These are phyloP conservation scores for Blomia tropicalis DNA, from an alignment of 2,888 invertebrate species.

Conservation along the genomic window DNA sequence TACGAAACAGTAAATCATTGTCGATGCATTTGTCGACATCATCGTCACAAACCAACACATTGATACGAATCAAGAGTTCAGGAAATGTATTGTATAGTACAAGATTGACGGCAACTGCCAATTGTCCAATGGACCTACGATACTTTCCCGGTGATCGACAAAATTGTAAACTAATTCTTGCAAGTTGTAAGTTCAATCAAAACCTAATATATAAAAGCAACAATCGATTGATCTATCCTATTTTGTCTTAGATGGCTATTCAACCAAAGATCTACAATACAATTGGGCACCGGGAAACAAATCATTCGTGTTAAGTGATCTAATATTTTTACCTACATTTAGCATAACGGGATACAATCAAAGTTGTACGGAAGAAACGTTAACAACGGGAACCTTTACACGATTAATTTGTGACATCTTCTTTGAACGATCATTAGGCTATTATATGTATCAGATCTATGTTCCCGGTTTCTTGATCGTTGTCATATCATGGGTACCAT, in stretches of 20 bases:
- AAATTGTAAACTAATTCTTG: not conserved
- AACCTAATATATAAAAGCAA: not conserved
- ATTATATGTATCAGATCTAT: conserved; percentile 17
- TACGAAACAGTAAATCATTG: not conserved
- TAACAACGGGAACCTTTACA: not conserved
- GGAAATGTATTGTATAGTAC: conserved; percentile 5
- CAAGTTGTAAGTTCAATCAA: conserved; percentile 8
- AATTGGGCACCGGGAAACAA: not conserved
- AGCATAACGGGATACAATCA: not conserved
- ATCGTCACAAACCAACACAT: not conserved
- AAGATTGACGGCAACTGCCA: not conserved
- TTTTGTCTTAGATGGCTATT: not conserved
- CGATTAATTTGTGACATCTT: not conserved
- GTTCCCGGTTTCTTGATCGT: conserved; percentile 13
- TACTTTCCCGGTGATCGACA: conserved; percentile 10
- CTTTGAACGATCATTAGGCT: not conserved
- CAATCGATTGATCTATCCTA: not conserved
- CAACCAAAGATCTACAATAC: not conserved
- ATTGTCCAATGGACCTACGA: conserved; percentile 9
- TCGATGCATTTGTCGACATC: not conserved
- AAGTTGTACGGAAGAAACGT: not conserved
- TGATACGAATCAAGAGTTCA: not conserved
- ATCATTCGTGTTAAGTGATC: not conserved
- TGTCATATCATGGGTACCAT: conserved; percentile 40
- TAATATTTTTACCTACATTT: not conserved